Conservation (phyloP, 2,797 vertebrate genomes). For the Spondyliosoma cantharus region DNA sequence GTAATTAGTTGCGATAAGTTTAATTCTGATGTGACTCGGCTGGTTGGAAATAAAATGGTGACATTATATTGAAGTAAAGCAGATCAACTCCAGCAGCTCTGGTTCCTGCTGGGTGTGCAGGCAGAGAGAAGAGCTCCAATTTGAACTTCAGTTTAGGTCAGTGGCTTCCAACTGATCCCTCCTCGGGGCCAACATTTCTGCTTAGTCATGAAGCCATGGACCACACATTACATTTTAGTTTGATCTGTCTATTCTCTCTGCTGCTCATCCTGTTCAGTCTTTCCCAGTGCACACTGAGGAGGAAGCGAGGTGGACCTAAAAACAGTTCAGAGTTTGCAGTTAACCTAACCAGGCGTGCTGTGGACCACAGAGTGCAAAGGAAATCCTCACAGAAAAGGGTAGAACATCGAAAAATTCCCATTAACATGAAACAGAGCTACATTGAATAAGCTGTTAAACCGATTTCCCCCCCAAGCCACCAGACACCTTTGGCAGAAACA, state of each 20-base stretch:
- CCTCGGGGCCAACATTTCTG: not conserved
- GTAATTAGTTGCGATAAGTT: not conserved
- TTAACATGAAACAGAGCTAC: too few species aligned
- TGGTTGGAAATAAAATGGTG: not conserved
- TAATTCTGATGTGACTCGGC: slow-evolving; percentile 4
- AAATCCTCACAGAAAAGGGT: not conserved
- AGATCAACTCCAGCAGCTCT: not conserved
- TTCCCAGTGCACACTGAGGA: too few species aligned
- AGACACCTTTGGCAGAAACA: too few species aligned
- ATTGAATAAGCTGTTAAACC: too few species aligned
- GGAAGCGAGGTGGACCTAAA: too few species aligned
- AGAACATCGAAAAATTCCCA: not conserved
- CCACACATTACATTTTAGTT: not conserved
- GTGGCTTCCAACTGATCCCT: not conserved
- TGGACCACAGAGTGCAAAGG: not conserved
- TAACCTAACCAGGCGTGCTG: not conserved
- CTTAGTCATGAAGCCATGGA: not conserved
- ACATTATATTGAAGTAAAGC: slow-evolving; percentile 12
- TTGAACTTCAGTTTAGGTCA: not conserved
- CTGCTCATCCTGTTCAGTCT: not conserved
- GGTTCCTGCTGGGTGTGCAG: not conserved
- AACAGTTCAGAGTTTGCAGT: not conserved
- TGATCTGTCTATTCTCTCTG: not conserved
- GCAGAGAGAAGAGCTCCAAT: not conserved
- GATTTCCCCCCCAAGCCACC: too few species aligned